Conservation (phyloP, 2,113 vertebrate genomes). For the Sinocyclocheilus anshuiensis region DNA sequence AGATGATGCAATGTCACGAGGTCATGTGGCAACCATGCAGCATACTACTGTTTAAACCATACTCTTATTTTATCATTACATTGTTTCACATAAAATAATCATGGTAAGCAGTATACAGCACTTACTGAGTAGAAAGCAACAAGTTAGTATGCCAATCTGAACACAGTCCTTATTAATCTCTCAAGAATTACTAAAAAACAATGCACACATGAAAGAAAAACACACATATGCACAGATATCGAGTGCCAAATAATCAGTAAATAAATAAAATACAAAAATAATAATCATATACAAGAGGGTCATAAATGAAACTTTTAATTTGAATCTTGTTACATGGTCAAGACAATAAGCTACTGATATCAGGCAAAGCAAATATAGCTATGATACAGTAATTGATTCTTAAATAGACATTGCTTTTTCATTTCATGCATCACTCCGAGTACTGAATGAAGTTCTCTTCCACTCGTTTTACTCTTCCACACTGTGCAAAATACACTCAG, state of each 20-base stretch:
- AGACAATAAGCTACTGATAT: slow-evolving; percentile 43
- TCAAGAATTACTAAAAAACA: not conserved
- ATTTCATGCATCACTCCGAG: not conserved
- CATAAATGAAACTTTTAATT: not conserved
- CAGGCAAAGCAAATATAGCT: not conserved
- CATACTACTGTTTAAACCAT: not conserved
- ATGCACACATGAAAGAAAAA: not conserved
- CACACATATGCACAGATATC: not conserved
- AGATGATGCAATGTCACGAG: not conserved
- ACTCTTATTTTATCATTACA: too few relatives aligned
- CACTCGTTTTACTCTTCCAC: not conserved
- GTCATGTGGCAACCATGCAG: not conserved
- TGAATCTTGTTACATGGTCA: not conserved
- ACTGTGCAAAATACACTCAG: not conserved
- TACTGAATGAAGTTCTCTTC: not conserved
- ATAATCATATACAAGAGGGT: not conserved
- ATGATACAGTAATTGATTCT: not conserved
- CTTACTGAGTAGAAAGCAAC: not conserved
- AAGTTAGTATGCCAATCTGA: not conserved
- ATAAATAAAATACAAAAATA: not conserved
- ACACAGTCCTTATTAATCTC: not conserved
- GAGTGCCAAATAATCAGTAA: not conserved
- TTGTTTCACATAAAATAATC: not conserved
- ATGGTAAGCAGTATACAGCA: not conserved
- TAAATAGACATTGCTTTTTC: not conserved